These are phyloP conservation scores for Artemia sinica DNA, from an alignment of 2,888 invertebrate species.

Conservation along the genomic window DNA sequence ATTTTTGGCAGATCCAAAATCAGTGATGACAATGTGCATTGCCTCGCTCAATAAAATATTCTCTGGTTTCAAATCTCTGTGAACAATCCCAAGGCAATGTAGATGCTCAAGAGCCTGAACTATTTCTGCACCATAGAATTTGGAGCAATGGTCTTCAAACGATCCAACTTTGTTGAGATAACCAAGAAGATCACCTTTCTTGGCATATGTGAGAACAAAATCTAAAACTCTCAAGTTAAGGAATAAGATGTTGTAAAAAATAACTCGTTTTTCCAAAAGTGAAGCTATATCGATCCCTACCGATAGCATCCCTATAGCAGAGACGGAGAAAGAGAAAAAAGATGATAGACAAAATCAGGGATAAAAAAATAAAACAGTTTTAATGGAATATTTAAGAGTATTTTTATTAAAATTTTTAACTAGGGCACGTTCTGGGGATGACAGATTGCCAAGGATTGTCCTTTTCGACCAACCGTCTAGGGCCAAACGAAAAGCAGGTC, in stretches of 20 bases:
- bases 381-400: too few species aligned
- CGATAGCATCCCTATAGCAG: too few species aligned
- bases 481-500: too few species aligned
- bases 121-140: constrained; percentile 88
- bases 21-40: constrained; percentile 90
- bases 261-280: neutral
- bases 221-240: constrained; percentile 34
- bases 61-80: constrained; percentile 88
- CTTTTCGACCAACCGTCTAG: too few species aligned
- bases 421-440: too few species aligned
- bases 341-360: too few species aligned
- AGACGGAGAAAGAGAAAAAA: too few species aligned
- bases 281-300: too few species aligned
- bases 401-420: too few species aligned
- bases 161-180: constrained; percentile 74
- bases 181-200: constrained; percentile 80
- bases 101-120: constrained; percentile 77
- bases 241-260: neutral
- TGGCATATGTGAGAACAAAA: constrained; percentile 86
- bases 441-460: too few species aligned
- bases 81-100: constrained; percentile 70
- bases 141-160: constrained; percentile 71
- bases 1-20: constrained; percentile 93
- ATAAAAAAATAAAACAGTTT: too few species aligned
- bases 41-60: constrained; percentile 86